Evolutionary conservation across 2,113 vertebrate genomes (phyloP).

Genomic region (Stegostoma tigrinum): DNA sequence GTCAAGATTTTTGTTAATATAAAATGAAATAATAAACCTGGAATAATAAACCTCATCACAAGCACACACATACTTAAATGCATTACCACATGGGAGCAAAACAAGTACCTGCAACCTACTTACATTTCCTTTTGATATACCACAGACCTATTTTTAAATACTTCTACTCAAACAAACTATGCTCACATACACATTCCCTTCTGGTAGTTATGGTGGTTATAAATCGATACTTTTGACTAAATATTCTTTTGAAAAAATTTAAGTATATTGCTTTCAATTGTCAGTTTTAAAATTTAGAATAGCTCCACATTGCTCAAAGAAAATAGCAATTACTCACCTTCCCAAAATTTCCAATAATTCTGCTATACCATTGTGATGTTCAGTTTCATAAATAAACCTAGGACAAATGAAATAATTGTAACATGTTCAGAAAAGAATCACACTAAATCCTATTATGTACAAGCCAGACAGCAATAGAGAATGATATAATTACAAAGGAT

Average conservation of each 20-base stretch:
- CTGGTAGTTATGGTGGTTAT: neutral
- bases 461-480: neutral
- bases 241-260: neutral
- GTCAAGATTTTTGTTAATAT: neutral
- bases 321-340: conserved; percentile 66
- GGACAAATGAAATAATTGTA: conserved; percentile 42
- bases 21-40: conserved; percentile 14
- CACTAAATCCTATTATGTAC: neutral
- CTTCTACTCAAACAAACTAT: neutral
- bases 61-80: neutral
- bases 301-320: neutral
- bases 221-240: neutral
- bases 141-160: conserved; percentile 39
- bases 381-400: conserved; percentile 99
- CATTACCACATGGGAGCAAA: conserved; percentile 16
- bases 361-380: conserved; percentile 98
- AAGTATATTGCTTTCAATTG: neutral
- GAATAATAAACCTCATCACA: neutral
- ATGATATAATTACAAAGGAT: neutral
- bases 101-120: conserved; percentile 33
- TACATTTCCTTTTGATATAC: conserved; percentile 39
- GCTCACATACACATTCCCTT: neutral
- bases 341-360: conserved; percentile 98
- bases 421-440: neutral
- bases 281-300: neutral